A percentile compares a stretch with the other conserved stretches of the same genome.
Conservation (phyloP, 2,797 vertebrate genomes). For the Acanthiza pusilla region DNA sequence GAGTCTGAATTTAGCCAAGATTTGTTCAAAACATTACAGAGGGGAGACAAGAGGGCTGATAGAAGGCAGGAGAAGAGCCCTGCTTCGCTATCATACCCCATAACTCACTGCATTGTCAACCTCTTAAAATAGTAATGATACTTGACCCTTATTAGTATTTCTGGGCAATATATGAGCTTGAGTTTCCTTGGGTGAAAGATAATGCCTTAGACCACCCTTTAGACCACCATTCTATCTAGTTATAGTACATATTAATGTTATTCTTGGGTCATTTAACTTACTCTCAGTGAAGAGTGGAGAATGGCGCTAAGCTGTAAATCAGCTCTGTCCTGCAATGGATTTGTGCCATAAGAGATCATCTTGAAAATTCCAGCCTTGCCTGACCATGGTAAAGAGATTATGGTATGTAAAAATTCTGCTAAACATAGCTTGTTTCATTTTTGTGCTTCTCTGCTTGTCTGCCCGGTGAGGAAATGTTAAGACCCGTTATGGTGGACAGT, state of each 20-base stretch:
- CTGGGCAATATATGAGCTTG: conserved; percentile 71
- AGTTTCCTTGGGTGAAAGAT: conserved; percentile 73
- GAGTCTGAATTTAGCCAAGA: background rate
- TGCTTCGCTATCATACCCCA: conserved; percentile 1
- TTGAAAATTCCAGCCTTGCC: conserved; percentile 71
- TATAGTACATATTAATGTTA: conserved; percentile 74
- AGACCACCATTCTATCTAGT: conserved; percentile 64
- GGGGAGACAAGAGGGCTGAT: background rate
- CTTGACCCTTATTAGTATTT: conserved; percentile 75
- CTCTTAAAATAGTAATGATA: conserved; percentile 71
- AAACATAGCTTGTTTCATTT: conserved; percentile 68
- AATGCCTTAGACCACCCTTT: conserved; percentile 75
- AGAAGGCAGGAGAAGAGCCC: conserved; percentile 13
- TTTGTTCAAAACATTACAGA: background rate
- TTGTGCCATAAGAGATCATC: conserved; percentile 73
- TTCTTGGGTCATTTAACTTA: conserved; percentile 80
- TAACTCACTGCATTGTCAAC: conserved; percentile 52
- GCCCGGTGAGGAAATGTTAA: conserved; percentile 53
- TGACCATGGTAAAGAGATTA: conserved; percentile 71
- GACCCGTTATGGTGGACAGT: conserved; percentile 35
- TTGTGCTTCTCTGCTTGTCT: conserved; percentile 54
- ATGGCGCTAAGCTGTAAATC: conserved; percentile 77
- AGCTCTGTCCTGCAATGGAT: conserved; percentile 71
- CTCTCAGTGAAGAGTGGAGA: conserved; percentile 66
- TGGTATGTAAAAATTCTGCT: conserved; percentile 67